These are phyloP conservation scores for Drosophila melanosoma DNA, from an alignment of 2,888 invertebrate genomes.

Conservation along the genomic window DNA sequence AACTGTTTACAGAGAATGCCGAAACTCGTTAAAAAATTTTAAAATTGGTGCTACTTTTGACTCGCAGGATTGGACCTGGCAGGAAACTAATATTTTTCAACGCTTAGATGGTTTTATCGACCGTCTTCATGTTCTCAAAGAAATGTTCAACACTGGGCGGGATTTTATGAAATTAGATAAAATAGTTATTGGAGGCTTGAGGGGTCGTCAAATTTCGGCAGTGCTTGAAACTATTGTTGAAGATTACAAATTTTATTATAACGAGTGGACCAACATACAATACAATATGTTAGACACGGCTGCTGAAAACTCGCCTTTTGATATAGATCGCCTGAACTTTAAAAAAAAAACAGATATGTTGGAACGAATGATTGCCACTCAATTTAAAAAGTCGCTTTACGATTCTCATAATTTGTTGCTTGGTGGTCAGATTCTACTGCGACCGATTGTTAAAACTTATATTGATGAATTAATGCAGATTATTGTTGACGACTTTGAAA, in stretches of 20 bases:
- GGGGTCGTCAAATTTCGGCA: constrained; percentile 87
- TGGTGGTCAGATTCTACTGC: constrained; percentile 90
- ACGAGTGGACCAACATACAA: constrained; percentile 86
- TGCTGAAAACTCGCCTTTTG: constrained; percentile 89
- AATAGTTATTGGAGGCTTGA: constrained; percentile 90
- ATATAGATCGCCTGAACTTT: constrained; percentile 88
- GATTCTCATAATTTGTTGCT: constrained; percentile 91
- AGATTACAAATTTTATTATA: constrained; percentile 74
- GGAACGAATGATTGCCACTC: constrained; percentile 91
- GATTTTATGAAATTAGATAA: constrained; percentile 95
- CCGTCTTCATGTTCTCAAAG: constrained; percentile 88
- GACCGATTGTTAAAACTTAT: constrained; percentile 90
- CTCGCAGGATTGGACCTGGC: constrained; percentile 91
- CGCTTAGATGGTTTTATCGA: constrained; percentile 88
- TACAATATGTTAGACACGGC: constrained; percentile 92
- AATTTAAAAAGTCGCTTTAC: constrained; percentile 92
- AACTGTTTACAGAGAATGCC: constrained; percentile 85
- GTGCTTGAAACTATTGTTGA: constrained; percentile 85
- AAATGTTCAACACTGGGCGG: constrained; percentile 90
- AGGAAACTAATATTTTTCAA: constrained; percentile 89
- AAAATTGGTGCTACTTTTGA: constrained; percentile 77
- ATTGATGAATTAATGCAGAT: constrained; percentile 88
- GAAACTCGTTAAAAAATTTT: constrained; percentile 83
- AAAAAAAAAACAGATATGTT: constrained; percentile 88
- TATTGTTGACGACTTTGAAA: constrained; percentile 88